phyloP scores from a whole-genome alignment of 2,888 invertebrate genomes.

The Andrena dorsata region DNA sequence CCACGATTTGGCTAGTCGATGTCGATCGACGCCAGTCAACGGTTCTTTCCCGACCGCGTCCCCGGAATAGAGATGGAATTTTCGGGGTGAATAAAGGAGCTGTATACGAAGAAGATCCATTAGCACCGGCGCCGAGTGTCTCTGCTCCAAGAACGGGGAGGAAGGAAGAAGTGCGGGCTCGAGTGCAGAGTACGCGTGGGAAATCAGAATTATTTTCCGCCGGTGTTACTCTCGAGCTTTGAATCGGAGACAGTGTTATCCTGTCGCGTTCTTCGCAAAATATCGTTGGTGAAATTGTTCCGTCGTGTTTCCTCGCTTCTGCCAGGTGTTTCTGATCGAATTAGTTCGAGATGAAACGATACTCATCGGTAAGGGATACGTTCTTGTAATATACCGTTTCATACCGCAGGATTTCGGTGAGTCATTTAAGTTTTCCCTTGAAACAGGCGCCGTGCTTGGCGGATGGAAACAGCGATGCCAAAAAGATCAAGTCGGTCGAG shows the following conservation, averaged over 20 bases:
- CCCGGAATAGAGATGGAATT: neutral
- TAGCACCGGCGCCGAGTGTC: neutral
- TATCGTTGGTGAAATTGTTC: neutral
- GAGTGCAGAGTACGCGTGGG: neutral
- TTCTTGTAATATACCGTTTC: neutral
- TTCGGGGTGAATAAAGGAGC: neutral
- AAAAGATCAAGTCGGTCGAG: conserved; percentile 67
- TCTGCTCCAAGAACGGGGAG: neutral
- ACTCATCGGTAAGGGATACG: conserved; percentile 77
- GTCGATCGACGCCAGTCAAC: conserved; percentile 59
- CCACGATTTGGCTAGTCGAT: conserved; percentile 58
- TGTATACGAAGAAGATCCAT: conserved; percentile 7
- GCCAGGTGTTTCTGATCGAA: neutral
- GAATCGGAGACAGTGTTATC: neutral
- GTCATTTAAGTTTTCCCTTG: neutral
- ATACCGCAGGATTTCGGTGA: neutral
- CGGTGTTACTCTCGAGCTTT: neutral
- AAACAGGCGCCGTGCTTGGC: conserved; percentile 77
- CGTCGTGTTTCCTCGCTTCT: neutral
- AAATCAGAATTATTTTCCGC: conserved; percentile 23
- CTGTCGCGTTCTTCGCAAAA: neutral
- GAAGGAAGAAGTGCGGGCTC: neutral
- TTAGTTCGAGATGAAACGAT: conserved; percentile 77
- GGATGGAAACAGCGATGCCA: conserved; percentile 67
- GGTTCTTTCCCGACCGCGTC: conserved; percentile 27